Evolutionary conservation across 2,797 vertebrate genomes (phyloP).

Genomic region (Phalloptychus januarius): DNA sequence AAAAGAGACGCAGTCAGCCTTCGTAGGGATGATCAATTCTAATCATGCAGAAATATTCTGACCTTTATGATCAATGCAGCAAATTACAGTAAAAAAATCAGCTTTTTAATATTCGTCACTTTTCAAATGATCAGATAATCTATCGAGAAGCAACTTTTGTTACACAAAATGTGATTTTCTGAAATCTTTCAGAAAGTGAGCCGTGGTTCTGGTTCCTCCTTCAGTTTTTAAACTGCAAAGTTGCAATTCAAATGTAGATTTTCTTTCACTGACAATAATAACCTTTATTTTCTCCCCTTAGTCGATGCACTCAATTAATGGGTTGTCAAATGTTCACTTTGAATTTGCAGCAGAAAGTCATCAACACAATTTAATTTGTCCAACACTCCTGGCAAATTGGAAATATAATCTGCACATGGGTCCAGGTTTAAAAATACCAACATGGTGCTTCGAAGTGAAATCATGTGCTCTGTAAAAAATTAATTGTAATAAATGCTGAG

Average conservation of each 20-base stretch:
- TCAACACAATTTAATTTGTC: background rate
- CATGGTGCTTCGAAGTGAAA: background rate
- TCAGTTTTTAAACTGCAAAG: background rate
- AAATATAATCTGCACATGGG: background rate
- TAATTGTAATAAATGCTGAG: background rate
- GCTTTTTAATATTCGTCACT: background rate
- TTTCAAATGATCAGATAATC: background rate
- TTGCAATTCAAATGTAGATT: background rate
- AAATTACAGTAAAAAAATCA: background rate
- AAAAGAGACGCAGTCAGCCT: background rate
- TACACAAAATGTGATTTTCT: background rate
- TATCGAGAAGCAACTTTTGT: background rate
- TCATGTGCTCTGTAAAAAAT: background rate
- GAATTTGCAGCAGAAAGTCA: background rate
- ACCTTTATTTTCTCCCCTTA: background rate
- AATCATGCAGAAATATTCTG: background rate
- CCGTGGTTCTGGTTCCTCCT: background rate
- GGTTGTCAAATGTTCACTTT: background rate
- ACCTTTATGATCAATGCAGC: background rate
- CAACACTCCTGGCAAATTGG: background rate
- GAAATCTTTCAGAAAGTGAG: background rate
- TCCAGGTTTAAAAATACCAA: background rate
- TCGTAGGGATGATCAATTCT: background rate
- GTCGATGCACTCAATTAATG: background rate
- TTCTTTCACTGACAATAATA: background rate